Evolutionary conservation across 1,140 invertebrate genomes (phyloP), one percentile per base, ranked within the genome.

Genomic region (Pollicipes pollicipes): DNA sequence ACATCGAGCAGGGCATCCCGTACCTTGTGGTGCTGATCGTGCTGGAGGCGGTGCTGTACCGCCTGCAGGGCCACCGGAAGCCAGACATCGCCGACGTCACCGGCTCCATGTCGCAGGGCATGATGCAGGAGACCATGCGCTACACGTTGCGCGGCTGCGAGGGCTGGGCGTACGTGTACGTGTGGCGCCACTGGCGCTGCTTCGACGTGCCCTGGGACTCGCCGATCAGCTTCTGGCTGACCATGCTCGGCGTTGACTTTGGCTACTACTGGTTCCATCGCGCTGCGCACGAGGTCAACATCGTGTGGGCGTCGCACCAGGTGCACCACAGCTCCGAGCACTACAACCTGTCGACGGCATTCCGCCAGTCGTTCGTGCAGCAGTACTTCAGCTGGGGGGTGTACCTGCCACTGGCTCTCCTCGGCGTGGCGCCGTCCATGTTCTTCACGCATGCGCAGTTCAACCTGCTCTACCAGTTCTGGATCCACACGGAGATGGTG

Each of bases 241-340:
- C 66, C 16, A 10, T 67, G 66, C 66, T 67, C 28, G 66, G 66
- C 10, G 66, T 67, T 30, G 66, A 67, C 16, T 67, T 67, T 30
- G 29, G 66, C 66, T 67, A 67, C 8, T 67, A 67, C 13, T 67
- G 66, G 66, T 67, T 28, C 28, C 66, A 67, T 16, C 29, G 66
- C 16, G 66, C 66, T 13, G 29, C 66, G 32, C 72, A 73, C 32
- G 72, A 96, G 80, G 81, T 95, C 13, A 91, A 95, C 78, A 86
- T 97, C 72, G 82, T 97, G 69, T 97, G 94, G 93, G 89, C 91
- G 0, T 88, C 93, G 72, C 95, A 97, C 81, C 93, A 96, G 81
- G 91, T 94, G 0, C 95, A 97, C 79, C 95, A 97, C 76, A 95
- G 91, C 76, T 94, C 92, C n/a, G 93, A 97, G 80, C 93, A 97